Evolutionary conservation across 2,888 invertebrate genomes (phyloP), one percentile per base, ranked within the genome.

Genomic region (Lacanobia wlatinum): DNA sequence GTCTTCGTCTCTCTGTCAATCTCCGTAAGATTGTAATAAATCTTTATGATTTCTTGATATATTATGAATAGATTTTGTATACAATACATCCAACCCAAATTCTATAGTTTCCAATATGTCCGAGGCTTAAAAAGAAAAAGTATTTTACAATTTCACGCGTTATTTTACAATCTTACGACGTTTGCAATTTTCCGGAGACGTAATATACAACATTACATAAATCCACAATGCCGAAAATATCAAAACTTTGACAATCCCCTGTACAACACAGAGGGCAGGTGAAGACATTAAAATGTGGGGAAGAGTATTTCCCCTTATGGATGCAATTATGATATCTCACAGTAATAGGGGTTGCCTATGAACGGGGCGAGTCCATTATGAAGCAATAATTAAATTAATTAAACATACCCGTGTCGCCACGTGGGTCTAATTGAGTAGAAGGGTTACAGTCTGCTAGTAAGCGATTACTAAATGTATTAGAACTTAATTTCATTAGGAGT

Each of bases 341-440:
- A 59, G 58, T 66, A 56, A 76, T 65, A 73, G 73, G 61, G 73
- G 78, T 60, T 53, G 58, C 71, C 70, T 50, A 53, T 63, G 62
- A 34, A 59, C 21, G 16, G 50, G 74, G 55, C 16, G 16, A 64
- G 72, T 74, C 73, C 78, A 73, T 82, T 80, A 78, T 68, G 66
- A 79, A 80, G 64, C 59, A 50, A 80, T 80, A 72, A 79, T 79
- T 76, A 80, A 80, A 80, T 79, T 79, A 79, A 80, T 67, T 71
- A 66, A 71, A 64, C 52, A 58, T 56, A 43, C 63, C 52, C 50
- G 55, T 43, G 58, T 71, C 80, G 76, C 81, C 79, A 68, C 64
- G 76, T 79, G 80, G 58, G 48, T 16, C 53, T 71, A 50, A 76
- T 67, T 64, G 81, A 65, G 64, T 68, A 64, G 59, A 59, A 59